Conservation (phyloP, 1,140 invertebrate species). For the Eueides isabella region DNA sequence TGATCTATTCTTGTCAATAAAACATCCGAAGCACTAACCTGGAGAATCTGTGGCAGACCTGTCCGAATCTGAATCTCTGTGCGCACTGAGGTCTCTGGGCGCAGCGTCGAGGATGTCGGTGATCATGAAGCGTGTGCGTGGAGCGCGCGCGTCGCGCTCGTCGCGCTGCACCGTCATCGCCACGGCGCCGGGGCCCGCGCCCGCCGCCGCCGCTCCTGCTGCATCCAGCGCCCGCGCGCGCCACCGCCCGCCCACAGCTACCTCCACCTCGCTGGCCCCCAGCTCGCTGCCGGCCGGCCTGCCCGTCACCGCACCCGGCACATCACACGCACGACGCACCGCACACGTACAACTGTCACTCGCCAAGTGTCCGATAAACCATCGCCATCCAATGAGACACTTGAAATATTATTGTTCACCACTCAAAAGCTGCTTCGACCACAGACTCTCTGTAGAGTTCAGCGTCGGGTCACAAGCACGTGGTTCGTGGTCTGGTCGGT, state of each 20-base stretch:
- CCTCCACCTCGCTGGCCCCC: conserved; percentile 56
- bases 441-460: conserved; percentile 8
- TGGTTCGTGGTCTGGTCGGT: not conserved
- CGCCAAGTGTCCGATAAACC: conserved; percentile 23
- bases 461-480: conserved; percentile 26
- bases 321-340: conserved; percentile 47
- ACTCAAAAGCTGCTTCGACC: not conserved
- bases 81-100: conserved; percentile 74
- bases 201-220: conserved; percentile 66
- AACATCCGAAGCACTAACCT: conserved; percentile 38
- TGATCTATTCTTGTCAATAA: not conserved
- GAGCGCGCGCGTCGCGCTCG: conserved; percentile 83
- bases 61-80: conserved; percentile 73
- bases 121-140: conserved; percentile 90
- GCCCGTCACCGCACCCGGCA: conserved; percentile 57
- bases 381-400: conserved; percentile 14
- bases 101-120: conserved; percentile 88
- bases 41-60: conserved; percentile 73
- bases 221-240: conserved; percentile 68
- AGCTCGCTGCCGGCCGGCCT: conserved; percentile 45
- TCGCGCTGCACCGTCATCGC: conserved; percentile 77
- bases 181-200: conserved; percentile 63
- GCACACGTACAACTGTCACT: conserved; percentile 19
- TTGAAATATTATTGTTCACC: conserved; percentile 7
- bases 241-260: conserved; percentile 51